These are phyloP conservation scores for Xiphorhynchus elegans DNA, from an alignment of 2,113 vertebrate species.

Conservation along the genomic window DNA sequence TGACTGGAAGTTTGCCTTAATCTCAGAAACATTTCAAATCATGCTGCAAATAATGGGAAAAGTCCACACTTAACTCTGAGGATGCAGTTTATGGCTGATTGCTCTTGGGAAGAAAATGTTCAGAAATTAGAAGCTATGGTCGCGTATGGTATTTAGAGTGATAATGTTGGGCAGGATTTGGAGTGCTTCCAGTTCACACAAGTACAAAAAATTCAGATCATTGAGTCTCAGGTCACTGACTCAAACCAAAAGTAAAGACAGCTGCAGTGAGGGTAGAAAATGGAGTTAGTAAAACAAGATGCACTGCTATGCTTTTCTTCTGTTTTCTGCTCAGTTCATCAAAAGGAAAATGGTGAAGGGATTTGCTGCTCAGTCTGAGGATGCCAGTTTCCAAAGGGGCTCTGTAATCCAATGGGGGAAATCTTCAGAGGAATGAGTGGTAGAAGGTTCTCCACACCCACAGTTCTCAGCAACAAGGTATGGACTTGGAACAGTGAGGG, in stretches of 20 bases:
- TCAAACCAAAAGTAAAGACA: not conserved
- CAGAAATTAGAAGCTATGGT: not conserved
- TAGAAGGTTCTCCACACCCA: not conserved
- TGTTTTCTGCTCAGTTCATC: not conserved
- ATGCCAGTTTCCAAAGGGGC: not conserved
- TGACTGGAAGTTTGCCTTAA: not conserved
- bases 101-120: not conserved
- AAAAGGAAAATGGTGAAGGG: not conserved
- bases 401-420: not conserved
- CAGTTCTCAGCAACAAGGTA: not conserved
- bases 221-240: not conserved
- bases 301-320: not conserved
- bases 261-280: not conserved
- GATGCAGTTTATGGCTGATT: not conserved
- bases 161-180: not conserved
- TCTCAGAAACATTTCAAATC: not conserved
- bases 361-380: not conserved
- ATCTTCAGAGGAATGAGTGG: not conserved
- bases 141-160: not conserved
- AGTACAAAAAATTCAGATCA: not conserved
- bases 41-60: not conserved
- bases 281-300: slow-evolving; percentile 13
- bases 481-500: not conserved
- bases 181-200: not conserved
- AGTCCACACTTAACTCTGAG: not conserved